Evolutionary conservation across 2,113 vertebrate species (phyloP).

Genomic region (Cavia porcellus): DNA sequence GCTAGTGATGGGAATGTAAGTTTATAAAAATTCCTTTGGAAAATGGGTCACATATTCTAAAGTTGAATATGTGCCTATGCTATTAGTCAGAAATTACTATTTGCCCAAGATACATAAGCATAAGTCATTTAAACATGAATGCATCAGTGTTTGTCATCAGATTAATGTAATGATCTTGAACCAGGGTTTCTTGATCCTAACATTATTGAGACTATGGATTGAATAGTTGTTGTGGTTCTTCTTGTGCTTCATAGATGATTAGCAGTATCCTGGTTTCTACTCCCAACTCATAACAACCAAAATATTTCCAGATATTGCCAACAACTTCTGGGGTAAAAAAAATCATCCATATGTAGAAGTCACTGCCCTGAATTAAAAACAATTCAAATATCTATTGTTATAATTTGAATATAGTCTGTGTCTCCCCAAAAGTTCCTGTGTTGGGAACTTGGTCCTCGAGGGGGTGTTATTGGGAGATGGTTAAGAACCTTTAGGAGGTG

Average conservation of each 20-base stretch:
- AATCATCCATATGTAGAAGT: not conserved
- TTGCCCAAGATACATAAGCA: not conserved
- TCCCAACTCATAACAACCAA: not conserved
- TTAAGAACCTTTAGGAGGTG: not conserved
- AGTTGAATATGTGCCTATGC: not conserved
- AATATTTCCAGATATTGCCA: not conserved
- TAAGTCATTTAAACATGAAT: not conserved
- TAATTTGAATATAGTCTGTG: not conserved
- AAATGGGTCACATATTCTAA: not conserved
- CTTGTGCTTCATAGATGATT: not conserved
- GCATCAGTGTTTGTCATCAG: not conserved
- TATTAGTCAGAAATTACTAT: not conserved
- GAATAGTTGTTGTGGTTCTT: not conserved
- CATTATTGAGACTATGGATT: not conserved
- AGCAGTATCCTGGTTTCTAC: not conserved
- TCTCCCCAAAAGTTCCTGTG: not conserved
- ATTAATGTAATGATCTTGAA: not conserved
- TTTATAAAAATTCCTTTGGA: not conserved
- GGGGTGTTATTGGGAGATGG: not conserved
- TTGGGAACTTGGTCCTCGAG: not conserved
- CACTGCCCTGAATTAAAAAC: not conserved
- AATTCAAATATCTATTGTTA: not conserved
- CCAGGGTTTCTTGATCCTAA: not conserved
- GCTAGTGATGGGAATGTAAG: not conserved
- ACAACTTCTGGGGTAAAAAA: not conserved